Evolutionary conservation across 2,113 vertebrate genomes (phyloP).

Genomic region (Apteryx mantelli): DNA sequence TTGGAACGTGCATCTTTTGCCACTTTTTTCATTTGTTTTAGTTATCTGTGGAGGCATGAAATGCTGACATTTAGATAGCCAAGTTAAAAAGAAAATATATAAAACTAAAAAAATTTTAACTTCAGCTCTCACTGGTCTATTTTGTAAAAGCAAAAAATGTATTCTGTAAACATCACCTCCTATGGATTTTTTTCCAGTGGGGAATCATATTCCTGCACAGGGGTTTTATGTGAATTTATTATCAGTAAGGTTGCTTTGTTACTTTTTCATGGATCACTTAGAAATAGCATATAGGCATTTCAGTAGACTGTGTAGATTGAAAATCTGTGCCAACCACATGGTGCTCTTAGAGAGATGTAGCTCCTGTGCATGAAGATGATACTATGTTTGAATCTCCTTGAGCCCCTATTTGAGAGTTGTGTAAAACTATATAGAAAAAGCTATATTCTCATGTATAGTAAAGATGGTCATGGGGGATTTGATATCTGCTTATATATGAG

Average conservation of each 20-base stretch:
- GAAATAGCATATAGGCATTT: background rate
- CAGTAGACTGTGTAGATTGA: background rate
- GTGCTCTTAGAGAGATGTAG: background rate
- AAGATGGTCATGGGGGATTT: background rate
- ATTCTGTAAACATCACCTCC: background rate
- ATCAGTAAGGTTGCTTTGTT: background rate
- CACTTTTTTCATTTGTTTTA: background rate
- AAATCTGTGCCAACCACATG: background rate
- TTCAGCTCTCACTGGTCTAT: background rate
- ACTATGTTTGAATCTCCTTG: background rate
- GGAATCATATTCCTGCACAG: background rate
- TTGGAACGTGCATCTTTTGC: background rate
- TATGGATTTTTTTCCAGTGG: background rate
- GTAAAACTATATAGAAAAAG: background rate
- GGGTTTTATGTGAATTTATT: background rate
- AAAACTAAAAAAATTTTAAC: background rate
- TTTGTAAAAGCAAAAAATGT: background rate
- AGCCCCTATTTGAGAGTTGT: background rate
- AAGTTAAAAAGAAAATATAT: background rate
- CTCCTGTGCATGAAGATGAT: background rate
- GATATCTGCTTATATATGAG: background rate
- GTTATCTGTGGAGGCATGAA: background rate
- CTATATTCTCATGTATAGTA: background rate
- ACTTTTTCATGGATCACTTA: background rate
- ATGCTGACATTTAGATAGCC: background rate